Conservation (phyloP, 1,140 invertebrate genomes). For the Apis cerana region DNA sequence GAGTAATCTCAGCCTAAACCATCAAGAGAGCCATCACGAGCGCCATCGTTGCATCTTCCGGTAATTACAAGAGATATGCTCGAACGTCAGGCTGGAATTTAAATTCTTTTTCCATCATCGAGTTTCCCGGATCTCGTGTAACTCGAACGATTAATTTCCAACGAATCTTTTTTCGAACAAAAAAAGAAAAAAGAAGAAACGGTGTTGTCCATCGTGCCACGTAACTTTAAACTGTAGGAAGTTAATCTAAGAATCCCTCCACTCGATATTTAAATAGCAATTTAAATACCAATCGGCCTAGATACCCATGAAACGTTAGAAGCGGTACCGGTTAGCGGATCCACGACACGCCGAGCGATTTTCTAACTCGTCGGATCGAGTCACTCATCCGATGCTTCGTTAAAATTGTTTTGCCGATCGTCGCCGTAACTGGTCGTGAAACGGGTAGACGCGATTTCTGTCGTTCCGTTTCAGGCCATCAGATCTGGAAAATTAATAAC, state of each 20-base stretch:
- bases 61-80: not conserved
- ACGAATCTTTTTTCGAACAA: no score
- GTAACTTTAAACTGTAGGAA: not conserved
- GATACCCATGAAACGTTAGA: not conserved
- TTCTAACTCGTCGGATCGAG: conserved; percentile 6
- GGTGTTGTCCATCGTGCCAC: no score
- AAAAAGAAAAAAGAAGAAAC: no score
- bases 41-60: not conserved
- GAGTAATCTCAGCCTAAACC: not conserved
- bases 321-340: conserved; percentile 14
- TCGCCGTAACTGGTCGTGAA: not conserved
- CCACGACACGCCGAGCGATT: conserved; percentile 12
- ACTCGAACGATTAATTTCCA: no score
- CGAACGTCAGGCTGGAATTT: not conserved
- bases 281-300: not conserved
- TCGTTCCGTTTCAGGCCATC: no score
- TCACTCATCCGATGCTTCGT: not conserved
- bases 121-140: not conserved
- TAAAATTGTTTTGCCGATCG: not conserved
- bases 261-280: not conserved
- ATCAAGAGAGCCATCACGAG: not conserved
- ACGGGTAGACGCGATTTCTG: not conserved
- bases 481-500: conserved; percentile 31
- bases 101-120: not conserved
- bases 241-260: not conserved